Percentiles rank a stretch among this genome's conserved stretches.
Evolutionary conservation across 2,113 vertebrate species (phyloP).

Genomic region (Plecotus auritus): DNA sequence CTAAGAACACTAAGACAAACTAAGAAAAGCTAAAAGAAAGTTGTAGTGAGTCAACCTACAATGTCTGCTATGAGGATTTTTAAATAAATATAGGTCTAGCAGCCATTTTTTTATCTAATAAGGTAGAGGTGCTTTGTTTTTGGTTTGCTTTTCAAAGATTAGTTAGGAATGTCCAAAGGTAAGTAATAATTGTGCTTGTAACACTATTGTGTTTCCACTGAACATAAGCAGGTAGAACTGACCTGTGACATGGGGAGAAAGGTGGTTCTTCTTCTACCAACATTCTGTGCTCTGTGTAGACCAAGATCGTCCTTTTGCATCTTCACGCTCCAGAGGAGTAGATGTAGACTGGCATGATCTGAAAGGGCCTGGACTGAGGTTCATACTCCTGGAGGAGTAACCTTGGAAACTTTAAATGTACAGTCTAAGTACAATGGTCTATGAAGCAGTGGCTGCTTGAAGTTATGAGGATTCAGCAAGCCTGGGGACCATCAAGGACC

Average conservation of each 20-base stretch:
- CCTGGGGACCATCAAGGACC: not conserved
- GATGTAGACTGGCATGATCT: not conserved
- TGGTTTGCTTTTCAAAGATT: constrained; percentile 41
- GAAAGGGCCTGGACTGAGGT: not conserved
- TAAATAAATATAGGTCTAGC: not conserved
- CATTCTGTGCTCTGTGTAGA: not conserved
- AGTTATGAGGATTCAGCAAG: not conserved
- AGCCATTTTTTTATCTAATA: not conserved
- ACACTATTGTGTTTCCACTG: not conserved
- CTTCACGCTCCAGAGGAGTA: not conserved
- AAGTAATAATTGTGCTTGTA: not conserved
- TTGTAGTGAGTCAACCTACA: not conserved
- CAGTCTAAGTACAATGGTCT: not conserved
- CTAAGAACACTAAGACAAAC: not conserved
- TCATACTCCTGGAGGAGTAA: not conserved
- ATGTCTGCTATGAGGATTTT: not conserved
- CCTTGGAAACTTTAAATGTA: not conserved
- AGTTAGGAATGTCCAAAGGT: constrained; percentile 36
- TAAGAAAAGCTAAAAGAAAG: not conserved
- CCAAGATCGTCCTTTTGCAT: not conserved
- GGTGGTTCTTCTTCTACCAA: not conserved
- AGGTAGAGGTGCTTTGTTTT: not conserved
- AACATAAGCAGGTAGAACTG: not conserved
- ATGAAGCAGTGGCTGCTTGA: not conserved
- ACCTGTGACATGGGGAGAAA: not conserved